These are phyloP conservation scores for Pristionchus pacificus DNA, from an alignment of 1,140 invertebrate genomes.

Conservation along the genomic window DNA sequence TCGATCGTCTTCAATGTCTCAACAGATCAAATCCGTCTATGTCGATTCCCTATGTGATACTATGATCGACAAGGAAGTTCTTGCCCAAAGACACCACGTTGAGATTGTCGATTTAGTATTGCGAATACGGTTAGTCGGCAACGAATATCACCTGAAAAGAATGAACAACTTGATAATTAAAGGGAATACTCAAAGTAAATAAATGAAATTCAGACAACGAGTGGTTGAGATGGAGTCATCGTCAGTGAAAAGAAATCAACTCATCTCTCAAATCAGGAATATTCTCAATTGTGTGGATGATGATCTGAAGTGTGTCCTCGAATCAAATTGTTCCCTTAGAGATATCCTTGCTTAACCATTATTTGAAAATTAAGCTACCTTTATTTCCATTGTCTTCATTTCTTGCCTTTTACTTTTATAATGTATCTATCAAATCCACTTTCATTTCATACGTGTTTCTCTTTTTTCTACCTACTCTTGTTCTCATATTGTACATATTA, in stretches of 20 bases:
- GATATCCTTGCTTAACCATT: constrained; percentile 27
- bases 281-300: constrained; percentile 37
- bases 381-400: neutral
- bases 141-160: constrained; percentile 38
- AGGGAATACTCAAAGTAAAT: neutral
- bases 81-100: constrained; percentile 44
- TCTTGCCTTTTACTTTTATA: neutral
- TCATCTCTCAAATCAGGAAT: constrained; percentile 22
- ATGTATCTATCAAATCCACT: constrained; percentile 1
- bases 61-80: constrained; percentile 37
- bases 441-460: too few species aligned
- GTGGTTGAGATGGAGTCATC: constrained; percentile 11
- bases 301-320: constrained; percentile 31
- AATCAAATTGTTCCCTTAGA: constrained; percentile 36
- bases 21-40: constrained; percentile 41
- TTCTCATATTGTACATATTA: neutral
- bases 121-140: constrained; percentile 43
- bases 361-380: neutral
- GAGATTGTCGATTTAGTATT: constrained; percentile 54
- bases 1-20: constrained; percentile 41
- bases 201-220: constrained; percentile 11
- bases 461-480: neutral
- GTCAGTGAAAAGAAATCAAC: neutral
- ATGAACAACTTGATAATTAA: constrained; percentile 1
- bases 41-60: constrained; percentile 48